A percentile compares a stretch with the other conserved stretches of the same genome.
Evolutionary conservation across 92 coral and sea anemone species (phyloP).

Genomic region (Metridium senile): DNA sequence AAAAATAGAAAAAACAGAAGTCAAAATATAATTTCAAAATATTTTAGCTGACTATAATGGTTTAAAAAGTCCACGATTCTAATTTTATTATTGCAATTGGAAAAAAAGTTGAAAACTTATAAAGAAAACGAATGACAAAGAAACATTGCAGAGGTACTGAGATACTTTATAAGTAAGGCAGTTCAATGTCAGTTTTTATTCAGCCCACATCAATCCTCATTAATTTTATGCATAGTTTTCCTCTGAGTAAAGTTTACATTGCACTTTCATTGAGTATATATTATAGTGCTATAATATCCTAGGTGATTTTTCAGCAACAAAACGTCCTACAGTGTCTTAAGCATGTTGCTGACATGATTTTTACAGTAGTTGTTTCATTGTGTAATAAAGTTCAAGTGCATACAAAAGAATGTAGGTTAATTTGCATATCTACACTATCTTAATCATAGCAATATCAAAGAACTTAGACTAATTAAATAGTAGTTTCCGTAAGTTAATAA

Average conservation of each 20-base stretch:
- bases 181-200: neutral
- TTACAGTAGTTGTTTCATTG: neutral
- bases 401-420: conserved; percentile 1
- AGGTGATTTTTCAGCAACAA: neutral
- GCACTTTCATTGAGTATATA: neutral
- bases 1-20: too few species aligned
- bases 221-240: conserved; percentile 8
- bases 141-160: too few species aligned
- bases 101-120: too few species aligned
- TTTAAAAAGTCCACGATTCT: too few species aligned
- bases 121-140: too few species aligned
- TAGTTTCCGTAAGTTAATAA: neutral
- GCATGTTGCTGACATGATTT: neutral
- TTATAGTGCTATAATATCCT: neutral
- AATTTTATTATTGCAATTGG: too few species aligned
- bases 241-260: conserved; percentile 7
- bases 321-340: neutral
- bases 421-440: neutral
- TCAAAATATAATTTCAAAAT: too few species aligned
- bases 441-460: neutral
- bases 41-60: too few species aligned
- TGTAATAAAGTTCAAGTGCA: neutral
- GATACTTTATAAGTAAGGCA: too few species aligned
- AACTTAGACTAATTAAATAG: neutral
- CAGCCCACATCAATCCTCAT: neutral